Conservation (phyloP, 2,888 invertebrate species). For the Drosophila prostipennis region DNA sequence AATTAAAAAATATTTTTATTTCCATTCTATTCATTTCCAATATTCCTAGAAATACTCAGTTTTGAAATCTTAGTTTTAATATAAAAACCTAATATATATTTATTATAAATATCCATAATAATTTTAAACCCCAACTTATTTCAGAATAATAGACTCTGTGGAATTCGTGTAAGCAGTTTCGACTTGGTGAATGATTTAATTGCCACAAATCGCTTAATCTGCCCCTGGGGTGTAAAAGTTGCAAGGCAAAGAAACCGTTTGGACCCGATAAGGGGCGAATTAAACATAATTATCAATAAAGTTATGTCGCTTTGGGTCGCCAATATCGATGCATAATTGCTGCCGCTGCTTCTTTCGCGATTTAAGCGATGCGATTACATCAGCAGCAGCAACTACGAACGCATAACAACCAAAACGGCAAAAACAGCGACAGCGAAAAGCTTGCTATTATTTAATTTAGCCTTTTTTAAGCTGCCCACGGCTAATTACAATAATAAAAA, state of each 20-base stretch:
- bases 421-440: not conserved
- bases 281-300: conserved; percentile 56
- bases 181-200: not conserved
- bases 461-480: conserved; percentile 27
- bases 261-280: conserved; percentile 56
- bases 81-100: no score
- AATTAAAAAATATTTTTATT: no score
- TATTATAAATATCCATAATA: no score
- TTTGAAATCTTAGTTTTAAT: no score
- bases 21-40: no score
- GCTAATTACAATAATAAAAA: conserved; percentile 43
- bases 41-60: no score
- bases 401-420: conserved; percentile 7
- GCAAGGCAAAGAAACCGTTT: conserved; percentile 18
- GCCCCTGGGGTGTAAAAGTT: conserved; percentile 17
- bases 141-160: not conserved
- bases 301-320: conserved; percentile 33
- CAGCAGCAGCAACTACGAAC: conserved; percentile 22
- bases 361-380: conserved; percentile 55
- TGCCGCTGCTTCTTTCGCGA: conserved; percentile 26
- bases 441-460: conserved; percentile 36
- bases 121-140: no score
- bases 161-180: not conserved
- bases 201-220: conserved; percentile 32
- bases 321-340: conserved; percentile 33